These are phyloP conservation scores for Pocillopora verrucosa DNA, from an alignment of 64 coral and sea anemone genomes.

Conservation along the genomic window DNA sequence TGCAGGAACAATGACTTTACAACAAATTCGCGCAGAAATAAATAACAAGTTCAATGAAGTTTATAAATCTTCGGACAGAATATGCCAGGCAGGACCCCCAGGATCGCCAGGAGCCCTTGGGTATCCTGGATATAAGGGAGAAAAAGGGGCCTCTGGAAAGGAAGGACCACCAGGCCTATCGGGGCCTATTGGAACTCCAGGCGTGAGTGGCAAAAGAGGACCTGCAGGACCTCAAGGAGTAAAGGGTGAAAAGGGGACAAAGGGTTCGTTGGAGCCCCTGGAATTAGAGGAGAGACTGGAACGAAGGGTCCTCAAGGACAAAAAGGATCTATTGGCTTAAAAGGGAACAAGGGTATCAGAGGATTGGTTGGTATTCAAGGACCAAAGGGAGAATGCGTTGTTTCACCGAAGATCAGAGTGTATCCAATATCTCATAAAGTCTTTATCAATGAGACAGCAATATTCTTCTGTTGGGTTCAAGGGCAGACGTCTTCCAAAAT, in stretches of 20 bases:
- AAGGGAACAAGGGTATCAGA: neutral
- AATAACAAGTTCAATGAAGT: neutral
- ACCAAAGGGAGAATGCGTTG: neutral
- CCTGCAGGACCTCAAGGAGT: neutral
- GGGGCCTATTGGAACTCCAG: constrained; percentile 1
- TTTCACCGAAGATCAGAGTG: neutral
- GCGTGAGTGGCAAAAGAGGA: neutral
- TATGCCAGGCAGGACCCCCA: constrained; percentile 8
- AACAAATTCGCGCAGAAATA: neutral
- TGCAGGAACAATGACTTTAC: neutral
- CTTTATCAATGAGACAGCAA: neutral
- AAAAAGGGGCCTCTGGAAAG: constrained; percentile 6
- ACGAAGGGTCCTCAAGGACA: neutral
- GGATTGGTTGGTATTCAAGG: neutral
- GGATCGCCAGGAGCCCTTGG: constrained; percentile 1
- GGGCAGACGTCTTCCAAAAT: neutral
- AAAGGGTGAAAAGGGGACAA: neutral
- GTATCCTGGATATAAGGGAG: constrained; percentile 25
- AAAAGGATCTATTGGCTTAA: neutral
- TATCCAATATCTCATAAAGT: neutral
- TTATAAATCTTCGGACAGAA: neutral
- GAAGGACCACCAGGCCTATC: neutral
- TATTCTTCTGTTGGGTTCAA: neutral
- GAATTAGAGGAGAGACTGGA: constrained; percentile 10
- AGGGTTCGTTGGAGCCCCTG: neutral